Evolutionary conservation across 2,113 vertebrate species (phyloP).

Genomic region (Thomomys bottae): DNA sequence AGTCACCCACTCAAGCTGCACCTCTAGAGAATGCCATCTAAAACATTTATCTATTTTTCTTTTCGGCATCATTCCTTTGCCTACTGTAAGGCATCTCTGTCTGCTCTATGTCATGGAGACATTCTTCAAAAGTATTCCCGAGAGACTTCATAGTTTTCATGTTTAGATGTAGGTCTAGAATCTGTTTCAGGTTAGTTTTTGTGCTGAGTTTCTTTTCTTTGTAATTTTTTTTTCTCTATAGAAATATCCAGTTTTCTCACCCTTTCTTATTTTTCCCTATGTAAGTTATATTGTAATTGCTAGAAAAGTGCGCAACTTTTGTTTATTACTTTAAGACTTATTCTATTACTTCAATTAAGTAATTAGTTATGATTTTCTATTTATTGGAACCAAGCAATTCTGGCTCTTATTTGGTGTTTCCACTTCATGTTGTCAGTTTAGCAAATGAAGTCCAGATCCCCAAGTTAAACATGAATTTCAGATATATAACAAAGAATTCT

Average conservation of each 20-base stretch:
- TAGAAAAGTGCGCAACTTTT: conserved; percentile 19
- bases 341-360: not conserved
- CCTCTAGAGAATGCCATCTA: not conserved
- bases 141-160: not conserved
- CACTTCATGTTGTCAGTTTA: not conserved
- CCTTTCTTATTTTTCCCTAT: not conserved
- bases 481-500: not conserved
- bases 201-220: not conserved
- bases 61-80: not conserved
- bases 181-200: conserved; percentile 14
- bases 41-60: not conserved
- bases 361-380: not conserved
- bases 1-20: not conserved
- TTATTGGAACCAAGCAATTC: not conserved
- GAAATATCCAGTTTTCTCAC: not conserved
- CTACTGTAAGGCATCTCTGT: not conserved
- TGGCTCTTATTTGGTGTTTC: not conserved
- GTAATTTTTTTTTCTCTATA: not conserved
- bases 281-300: not conserved
- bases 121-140: not conserved
- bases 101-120: not conserved
- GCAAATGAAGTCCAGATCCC: not conserved
- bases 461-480: conserved; percentile 23
- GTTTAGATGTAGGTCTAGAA: not conserved
- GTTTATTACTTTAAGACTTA: conserved; percentile 6